Conservation (phyloP, 2,888 invertebrate genomes). For the Dicyrtomina minuta region DNA sequence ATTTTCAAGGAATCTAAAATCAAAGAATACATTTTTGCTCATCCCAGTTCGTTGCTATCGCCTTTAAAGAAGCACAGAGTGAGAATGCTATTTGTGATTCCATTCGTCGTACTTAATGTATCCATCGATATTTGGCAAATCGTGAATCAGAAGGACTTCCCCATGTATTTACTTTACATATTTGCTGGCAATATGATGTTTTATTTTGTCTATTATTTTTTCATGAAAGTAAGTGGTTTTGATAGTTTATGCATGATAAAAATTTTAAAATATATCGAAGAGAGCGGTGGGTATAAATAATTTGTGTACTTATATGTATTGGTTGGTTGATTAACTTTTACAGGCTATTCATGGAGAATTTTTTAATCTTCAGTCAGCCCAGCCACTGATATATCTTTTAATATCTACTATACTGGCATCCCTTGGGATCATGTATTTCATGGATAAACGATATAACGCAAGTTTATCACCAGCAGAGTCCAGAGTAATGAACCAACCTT, state of each 20-base stretch:
- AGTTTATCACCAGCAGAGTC: constrained; percentile 59
- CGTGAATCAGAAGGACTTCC: constrained; percentile 56
- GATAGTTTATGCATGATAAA: not conserved
- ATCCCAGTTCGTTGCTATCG: not conserved
- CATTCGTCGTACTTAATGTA: constrained; percentile 5
- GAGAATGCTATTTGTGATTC: not conserved
- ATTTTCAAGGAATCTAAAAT: constrained; percentile 5
- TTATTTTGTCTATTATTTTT: constrained; percentile 60
- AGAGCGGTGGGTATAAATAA: too few relatives aligned
- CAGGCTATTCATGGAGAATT: constrained; percentile 57
- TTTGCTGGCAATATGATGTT: constrained; percentile 61
- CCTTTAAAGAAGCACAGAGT: not conserved
- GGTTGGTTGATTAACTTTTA: too few relatives aligned
- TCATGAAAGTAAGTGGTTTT: constrained; percentile 54
- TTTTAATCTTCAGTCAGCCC: constrained; percentile 32
- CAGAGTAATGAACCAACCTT: constrained; percentile 57
- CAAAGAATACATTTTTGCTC: not conserved
- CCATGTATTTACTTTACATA: constrained; percentile 59
- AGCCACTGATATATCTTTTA: constrained; percentile 20
- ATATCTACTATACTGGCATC: constrained; percentile 55
- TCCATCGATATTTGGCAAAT: constrained; percentile 21
- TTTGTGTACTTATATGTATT: too few relatives aligned
- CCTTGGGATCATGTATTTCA: constrained; percentile 59
- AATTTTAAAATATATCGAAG: too few relatives aligned
- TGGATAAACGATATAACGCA: constrained; percentile 58